These are phyloP conservation scores for Drosophila pseudoobscura DNA, from an alignment of 1,140 invertebrate species.

Conservation along the genomic window DNA sequence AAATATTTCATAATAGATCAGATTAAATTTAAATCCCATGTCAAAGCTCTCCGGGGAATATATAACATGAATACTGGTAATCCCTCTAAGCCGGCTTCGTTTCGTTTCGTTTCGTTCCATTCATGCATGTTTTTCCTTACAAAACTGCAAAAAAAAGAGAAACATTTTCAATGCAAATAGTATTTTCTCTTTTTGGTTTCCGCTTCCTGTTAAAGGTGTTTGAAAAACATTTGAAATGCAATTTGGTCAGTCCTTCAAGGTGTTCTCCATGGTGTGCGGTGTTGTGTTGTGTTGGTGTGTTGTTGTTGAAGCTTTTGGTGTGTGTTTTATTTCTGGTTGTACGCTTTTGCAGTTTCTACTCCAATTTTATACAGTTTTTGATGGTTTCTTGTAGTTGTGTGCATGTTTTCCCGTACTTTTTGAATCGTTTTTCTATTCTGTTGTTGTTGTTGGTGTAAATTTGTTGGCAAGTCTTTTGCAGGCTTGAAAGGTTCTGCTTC, in stretches of 20 bases:
- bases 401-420: neutral
- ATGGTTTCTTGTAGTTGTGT: neutral
- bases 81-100: constrained; percentile 22
- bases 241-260: neutral
- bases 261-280: too few species aligned
- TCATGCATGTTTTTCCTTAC: constrained; percentile 14
- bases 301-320: constrained; percentile 9
- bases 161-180: constrained; percentile 27
- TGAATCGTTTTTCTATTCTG: too few species aligned
- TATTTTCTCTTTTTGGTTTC: constrained; percentile 3
- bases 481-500: constrained; percentile 6
- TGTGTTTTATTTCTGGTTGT: neutral
- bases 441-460: neutral
- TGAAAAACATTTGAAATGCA: neutral
- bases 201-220: constrained; percentile 13
- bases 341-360: neutral
- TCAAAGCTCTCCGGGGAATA: neutral
- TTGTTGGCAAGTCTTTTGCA: neutral
- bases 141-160: constrained; percentile 2
- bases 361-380: neutral
- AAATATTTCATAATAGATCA: too few species aligned
- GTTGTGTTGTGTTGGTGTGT: neutral
- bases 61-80: constrained; percentile 15
- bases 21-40: neutral
- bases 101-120: constrained; percentile 7